Evolutionary conservation across 2,888 invertebrate species (phyloP).

Genomic region (Drosophila neotestacea): DNA sequence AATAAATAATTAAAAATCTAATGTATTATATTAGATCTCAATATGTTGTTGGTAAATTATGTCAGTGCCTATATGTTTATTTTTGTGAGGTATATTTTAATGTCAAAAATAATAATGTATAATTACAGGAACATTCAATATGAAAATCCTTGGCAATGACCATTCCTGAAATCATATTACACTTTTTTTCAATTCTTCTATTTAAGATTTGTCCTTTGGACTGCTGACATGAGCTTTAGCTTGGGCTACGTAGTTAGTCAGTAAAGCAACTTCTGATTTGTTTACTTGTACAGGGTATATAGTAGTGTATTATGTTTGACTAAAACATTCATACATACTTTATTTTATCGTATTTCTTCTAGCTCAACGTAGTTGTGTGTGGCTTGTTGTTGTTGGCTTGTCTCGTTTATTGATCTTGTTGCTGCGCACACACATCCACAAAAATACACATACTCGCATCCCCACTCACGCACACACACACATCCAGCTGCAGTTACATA

Average conservation of each 20-base stretch:
- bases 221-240: too few relatives aligned
- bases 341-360: constrained; percentile 79
- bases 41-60: too few relatives aligned
- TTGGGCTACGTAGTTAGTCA: neutral
- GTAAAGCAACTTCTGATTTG: neutral
- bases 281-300: constrained; percentile 11
- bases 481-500: constrained; percentile 78
- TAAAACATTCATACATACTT: constrained; percentile 16
- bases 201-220: too few relatives aligned
- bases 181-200: too few relatives aligned
- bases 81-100: too few relatives aligned
- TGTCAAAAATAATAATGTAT: too few relatives aligned
- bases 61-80: too few relatives aligned
- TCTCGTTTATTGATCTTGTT: constrained; percentile 82
- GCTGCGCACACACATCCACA: constrained; percentile 67
- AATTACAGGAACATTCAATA: too few relatives aligned
- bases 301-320: neutral
- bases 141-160: too few relatives aligned
- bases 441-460: constrained; percentile 42
- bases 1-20: too few relatives aligned
- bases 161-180: too few relatives aligned
- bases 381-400: constrained; percentile 70
- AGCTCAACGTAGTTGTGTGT: constrained; percentile 77
- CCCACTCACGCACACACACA: constrained; percentile 32
- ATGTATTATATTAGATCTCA: too few relatives aligned